Conservation (phyloP, 2,113 vertebrate genomes). For the Anolis carolinensis region DNA sequence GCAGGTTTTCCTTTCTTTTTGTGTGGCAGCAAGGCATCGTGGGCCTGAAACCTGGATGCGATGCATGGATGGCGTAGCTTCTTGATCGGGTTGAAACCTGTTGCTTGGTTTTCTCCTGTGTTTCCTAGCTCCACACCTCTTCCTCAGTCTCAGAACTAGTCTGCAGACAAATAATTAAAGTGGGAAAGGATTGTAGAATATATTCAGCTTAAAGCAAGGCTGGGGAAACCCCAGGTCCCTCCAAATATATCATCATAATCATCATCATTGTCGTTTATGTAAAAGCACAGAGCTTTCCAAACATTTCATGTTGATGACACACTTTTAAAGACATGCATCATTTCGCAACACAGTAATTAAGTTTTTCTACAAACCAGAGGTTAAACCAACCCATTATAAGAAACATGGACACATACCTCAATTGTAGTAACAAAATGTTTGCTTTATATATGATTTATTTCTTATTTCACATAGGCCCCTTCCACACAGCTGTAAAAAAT, state of each 20-base stretch:
- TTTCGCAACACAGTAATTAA: too few relatives aligned
- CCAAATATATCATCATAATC: background rate
- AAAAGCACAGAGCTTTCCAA: too few relatives aligned
- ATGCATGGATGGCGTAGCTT: background rate
- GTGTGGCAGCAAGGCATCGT: background rate
- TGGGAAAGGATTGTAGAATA: background rate
- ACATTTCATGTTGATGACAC: too few relatives aligned
- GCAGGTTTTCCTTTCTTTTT: background rate
- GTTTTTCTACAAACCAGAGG: too few relatives aligned
- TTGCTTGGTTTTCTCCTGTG: background rate
- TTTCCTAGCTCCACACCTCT: slow-evolving; percentile 10
- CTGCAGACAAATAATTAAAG: background rate
- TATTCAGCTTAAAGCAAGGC: background rate
- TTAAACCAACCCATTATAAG: too few relatives aligned
- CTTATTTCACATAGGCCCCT: too few relatives aligned
- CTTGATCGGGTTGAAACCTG: slow-evolving; percentile 20
- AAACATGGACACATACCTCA: too few relatives aligned
- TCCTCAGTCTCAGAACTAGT: background rate
- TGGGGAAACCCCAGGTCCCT: background rate
- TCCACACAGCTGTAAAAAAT: too few relatives aligned
- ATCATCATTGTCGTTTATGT: too few relatives aligned
- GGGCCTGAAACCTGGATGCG: background rate
- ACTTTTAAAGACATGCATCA: too few relatives aligned
- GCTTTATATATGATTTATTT: too few relatives aligned
- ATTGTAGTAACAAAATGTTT: too few relatives aligned